These are phyloP conservation scores for Stenodema calcarata DNA, from an alignment of 2,888 invertebrate species.

Conservation along the genomic window DNA sequence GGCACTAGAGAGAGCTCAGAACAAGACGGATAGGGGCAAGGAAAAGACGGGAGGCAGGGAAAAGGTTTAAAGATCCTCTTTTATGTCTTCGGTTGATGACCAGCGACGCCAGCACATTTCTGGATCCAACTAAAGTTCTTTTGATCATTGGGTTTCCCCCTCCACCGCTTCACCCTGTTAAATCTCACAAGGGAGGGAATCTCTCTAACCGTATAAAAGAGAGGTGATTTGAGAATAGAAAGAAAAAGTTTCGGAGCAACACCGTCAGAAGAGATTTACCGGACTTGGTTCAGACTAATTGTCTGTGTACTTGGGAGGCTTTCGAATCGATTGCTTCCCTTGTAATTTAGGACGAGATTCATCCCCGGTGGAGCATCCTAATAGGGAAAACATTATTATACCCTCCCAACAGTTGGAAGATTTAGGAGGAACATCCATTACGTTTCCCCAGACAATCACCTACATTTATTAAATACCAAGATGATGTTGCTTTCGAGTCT, in stretches of 20 bases:
- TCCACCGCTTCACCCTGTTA: not conserved
- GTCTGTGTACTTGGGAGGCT: conserved; percentile 6
- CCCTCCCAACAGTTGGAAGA: too few species aligned
- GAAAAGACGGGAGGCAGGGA: not conserved
- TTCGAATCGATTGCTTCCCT: not conserved
- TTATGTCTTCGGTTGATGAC: conserved; percentile 41
- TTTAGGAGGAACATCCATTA: too few species aligned
- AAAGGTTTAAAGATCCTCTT: conserved; percentile 36
- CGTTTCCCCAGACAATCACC: too few species aligned
- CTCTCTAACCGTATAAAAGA: conserved; percentile 16
- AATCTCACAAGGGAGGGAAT: not conserved
- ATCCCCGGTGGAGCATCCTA: not conserved
- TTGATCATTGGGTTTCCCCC: conserved; percentile 36
- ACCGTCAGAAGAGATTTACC: conserved; percentile 32
- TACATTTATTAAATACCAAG: too few species aligned
- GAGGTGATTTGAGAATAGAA: conserved; percentile 31
- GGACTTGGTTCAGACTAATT: conserved; percentile 38
- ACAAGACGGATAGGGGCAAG: conserved; percentile 7
- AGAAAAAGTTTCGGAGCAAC: conserved; percentile 23
- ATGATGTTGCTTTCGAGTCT: too few species aligned
- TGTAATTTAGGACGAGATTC: not conserved
- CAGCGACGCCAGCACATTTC: conserved; percentile 47
- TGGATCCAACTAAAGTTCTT: conserved; percentile 31
- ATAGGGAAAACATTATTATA: not conserved
- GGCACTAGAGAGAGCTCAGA: not conserved